Base-by-base conservation (phyloP, 23 tunicate genomes). In the Halocynthia aurantium region DNA sequence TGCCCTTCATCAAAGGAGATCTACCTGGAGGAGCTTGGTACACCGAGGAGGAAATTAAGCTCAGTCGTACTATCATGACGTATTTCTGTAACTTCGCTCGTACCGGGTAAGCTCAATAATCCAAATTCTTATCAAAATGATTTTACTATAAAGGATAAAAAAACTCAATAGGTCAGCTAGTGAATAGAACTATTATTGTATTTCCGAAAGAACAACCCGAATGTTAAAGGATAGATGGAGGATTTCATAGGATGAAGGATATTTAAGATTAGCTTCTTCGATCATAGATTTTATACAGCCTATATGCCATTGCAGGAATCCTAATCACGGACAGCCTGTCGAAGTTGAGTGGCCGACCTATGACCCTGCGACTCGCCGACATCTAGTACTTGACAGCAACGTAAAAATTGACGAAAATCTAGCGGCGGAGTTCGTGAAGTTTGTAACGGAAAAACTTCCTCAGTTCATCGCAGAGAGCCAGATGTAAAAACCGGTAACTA, bases 41-140 rank as follows among this genome's bases (percentile, higher is more conserved):
- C 53, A 93, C 98, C 7, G 84, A 93, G 15, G 84, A 86, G 10
- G 98, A 93, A 71, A 58, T 31, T 20, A 88, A 77, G 54, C 70
- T 86, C 53, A 86, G 93, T 57, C 85, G 89, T 13, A 50, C 63
- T 15, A 82, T 83, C 72, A 93, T 93, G 98, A 80, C 61, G 50
- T 86, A 86, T 74, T 78, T 86, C 15, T 74, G 78, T 6, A 93
- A 93, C 82, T 93, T 93, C 61, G 98, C 98, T 8, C 69, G 51
- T 22, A 66, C 84, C 10, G 93, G 98, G 97, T 85, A 50, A 89
- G 84, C 49, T 68, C 12, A 68, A 31, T 31, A 31, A 31, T 31
- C 44, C 44, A 31, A n/a, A 31, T 31, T 4, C 44, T 31, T 1
- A 31, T 31, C 44, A 31, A 31, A 31, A 31, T 31, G 44, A 31